These are phyloP conservation scores for Pygoscelis antarcticus DNA, from an alignment of 2,113 vertebrate genomes.

Conservation along the genomic window DNA sequence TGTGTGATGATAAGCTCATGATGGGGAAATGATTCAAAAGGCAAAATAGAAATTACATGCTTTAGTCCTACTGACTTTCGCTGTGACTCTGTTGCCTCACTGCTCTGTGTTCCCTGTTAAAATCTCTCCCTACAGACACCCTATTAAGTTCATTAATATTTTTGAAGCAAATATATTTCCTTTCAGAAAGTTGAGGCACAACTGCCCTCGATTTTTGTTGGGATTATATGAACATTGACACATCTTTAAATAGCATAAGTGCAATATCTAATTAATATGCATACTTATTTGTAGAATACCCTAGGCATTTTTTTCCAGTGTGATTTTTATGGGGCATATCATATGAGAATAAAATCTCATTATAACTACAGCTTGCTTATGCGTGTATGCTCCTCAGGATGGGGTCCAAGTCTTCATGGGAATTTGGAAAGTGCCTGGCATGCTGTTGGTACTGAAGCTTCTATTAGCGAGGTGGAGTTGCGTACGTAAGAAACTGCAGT, in stretches of 20 bases:
- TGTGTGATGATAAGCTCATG: neutral
- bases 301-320: neutral
- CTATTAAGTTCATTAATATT: conserved; percentile 3
- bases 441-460: neutral
- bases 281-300: neutral
- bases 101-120: neutral
- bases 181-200: neutral
- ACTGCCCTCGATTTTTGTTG: neutral
- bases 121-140: neutral
- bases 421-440: neutral
- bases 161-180: neutral
- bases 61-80: neutral
- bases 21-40: neutral
- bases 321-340: neutral
- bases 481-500: neutral
- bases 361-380: neutral
- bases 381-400: neutral
- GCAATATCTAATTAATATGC: neutral
- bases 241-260: neutral
- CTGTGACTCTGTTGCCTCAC: neutral
- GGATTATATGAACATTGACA: neutral
- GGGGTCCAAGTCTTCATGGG: neutral
- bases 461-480: neutral
- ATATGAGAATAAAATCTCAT: neutral
- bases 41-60: neutral